phyloP scores from a whole-genome alignment of 2,888 invertebrate genomes.

The Bimastos eiseni region DNA sequence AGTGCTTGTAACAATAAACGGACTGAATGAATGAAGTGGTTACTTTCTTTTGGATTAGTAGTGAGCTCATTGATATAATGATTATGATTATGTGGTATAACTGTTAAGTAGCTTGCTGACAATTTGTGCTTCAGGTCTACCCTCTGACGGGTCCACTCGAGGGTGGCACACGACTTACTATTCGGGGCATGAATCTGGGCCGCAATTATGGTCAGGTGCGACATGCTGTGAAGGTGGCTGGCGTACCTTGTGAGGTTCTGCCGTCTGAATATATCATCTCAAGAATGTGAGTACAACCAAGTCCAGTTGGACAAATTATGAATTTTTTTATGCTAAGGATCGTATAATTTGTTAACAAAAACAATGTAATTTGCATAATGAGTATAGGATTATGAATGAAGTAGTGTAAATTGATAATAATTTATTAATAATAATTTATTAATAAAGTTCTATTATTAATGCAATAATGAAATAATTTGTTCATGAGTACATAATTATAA shows the following conservation, averaged over 20 bases:
- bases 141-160: constrained; percentile 78
- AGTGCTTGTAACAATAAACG: background rate
- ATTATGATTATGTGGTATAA: background rate
- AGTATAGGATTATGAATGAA: background rate
- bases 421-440: too few species aligned
- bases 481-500: too few species aligned
- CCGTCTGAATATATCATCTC: constrained; percentile 33
- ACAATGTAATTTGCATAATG: background rate
- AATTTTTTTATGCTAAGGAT: too few species aligned
- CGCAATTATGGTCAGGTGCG: constrained; percentile 22
- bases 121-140: background rate
- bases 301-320: background rate
- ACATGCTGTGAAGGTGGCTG: constrained; percentile 30
- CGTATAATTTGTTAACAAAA: too few species aligned
- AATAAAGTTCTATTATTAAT: too few species aligned
- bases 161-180: constrained; percentile 91
- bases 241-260: constrained; percentile 29
- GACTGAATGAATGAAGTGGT: too few species aligned
- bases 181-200: constrained; percentile 83
- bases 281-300: constrained; percentile 23
- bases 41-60: background rate
- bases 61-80: background rate
- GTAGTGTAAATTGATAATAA: background rate
- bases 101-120: background rate
- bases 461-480: too few species aligned